phyloP scores from a whole-genome alignment of 2,797 vertebrate species.

The Darevskia nairensis region DNA sequence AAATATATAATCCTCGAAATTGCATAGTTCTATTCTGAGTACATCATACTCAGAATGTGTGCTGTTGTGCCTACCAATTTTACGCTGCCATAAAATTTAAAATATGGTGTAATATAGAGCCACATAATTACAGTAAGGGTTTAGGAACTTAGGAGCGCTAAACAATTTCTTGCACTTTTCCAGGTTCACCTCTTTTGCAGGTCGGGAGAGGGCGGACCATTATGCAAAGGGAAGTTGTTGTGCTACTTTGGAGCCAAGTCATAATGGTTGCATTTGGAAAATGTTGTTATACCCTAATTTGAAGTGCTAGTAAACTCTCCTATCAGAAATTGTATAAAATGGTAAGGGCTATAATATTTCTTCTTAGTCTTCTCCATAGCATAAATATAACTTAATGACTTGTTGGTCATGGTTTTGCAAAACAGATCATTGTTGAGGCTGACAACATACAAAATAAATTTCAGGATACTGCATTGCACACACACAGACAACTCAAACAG shows the following conservation, averaged over 20 bases:
- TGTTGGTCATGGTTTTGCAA: conserved; percentile 5
- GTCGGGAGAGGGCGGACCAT: no score
- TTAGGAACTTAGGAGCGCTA: background rate
- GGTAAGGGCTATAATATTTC: background rate
- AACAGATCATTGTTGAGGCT: background rate
- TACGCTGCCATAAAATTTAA: background rate
- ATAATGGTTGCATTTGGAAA: background rate
- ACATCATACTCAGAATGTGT: no score
- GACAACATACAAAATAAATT: background rate
- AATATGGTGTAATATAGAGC: background rate
- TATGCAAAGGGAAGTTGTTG: no score
- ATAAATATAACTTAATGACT: background rate
- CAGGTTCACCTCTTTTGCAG: background rate
- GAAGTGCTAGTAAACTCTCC: conserved; percentile 22
- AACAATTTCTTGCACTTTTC: background rate
- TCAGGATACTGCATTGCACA: background rate
- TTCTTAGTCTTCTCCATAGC: background rate
- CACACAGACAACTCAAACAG: no score
- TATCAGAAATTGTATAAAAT: background rate
- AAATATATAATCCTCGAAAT: no score
- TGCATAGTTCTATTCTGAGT: no score
- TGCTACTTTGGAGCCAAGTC: background rate
- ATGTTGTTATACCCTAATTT: background rate
- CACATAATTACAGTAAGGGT: background rate
- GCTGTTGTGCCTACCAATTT: no score